phyloP scores from a whole-genome alignment of 2,888 invertebrate genomes.

The Troides helena region DNA sequence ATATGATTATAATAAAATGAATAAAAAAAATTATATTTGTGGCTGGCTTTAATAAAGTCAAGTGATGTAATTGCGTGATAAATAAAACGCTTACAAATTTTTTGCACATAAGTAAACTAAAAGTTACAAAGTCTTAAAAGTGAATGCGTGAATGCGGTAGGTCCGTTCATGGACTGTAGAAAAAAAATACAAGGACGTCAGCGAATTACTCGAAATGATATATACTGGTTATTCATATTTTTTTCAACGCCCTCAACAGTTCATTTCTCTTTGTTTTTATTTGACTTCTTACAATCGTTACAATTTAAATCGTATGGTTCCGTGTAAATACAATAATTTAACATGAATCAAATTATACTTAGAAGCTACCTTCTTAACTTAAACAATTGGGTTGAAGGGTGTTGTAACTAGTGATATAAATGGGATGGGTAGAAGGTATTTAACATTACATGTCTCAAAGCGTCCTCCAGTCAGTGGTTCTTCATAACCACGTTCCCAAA shows the following conservation, averaged over 20 bases:
- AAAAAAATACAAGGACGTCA: conserved; percentile 10
- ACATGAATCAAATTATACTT: neutral
- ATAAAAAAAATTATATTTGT: no score
- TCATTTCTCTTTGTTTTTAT: conserved; percentile 1
- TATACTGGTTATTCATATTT: conserved; percentile 13
- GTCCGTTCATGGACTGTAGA: conserved; percentile 6
- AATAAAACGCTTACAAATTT: neutral
- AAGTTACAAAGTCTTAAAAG: conserved; percentile 4
- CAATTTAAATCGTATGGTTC: neutral
- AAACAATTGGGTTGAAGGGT: no score
- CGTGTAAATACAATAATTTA: neutral
- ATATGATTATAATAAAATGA: no score
- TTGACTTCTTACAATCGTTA: neutral
- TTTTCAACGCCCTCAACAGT: neutral
- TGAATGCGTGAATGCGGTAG: conserved; percentile 23
- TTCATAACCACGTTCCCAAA: neutral
- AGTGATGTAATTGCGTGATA: neutral
- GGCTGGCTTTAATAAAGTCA: neutral
- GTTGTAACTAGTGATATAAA: no score
- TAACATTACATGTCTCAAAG: no score
- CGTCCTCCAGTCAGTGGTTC: neutral
- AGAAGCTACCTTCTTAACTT: no score
- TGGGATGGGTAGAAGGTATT: no score
- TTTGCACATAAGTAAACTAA: neutral
- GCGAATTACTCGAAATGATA: conserved; percentile 9